A percentile compares a stretch with the other conserved stretches of the same genome.
Evolutionary conservation across 2,113 vertebrate genomes (phyloP).

Genomic region (Notothenia rossii): DNA sequence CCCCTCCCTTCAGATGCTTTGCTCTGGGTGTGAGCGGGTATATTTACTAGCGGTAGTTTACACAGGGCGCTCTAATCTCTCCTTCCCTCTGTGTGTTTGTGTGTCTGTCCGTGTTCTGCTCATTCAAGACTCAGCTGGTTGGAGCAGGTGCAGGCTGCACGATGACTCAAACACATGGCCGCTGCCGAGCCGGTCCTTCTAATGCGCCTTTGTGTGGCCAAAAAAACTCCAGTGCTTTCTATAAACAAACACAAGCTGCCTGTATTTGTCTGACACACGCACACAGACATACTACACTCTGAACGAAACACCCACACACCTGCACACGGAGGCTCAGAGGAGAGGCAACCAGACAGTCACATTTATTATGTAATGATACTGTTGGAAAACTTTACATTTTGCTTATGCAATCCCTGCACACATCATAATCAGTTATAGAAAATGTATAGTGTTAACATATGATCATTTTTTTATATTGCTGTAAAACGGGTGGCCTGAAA

Average conservation of each 20-base stretch:
- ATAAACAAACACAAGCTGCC: slow-evolving; percentile 50
- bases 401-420: slow-evolving; percentile 37
- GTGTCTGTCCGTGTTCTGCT: slow-evolving; percentile 53
- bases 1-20: neutral
- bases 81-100: slow-evolving; percentile 44
- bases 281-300: slow-evolving; percentile 27
- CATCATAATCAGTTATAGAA: neutral
- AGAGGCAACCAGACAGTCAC: slow-evolving; percentile 39
- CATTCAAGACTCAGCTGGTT: slow-evolving; percentile 80
- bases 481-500: neutral
- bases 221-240: slow-evolving; percentile 51
- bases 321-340: slow-evolving; percentile 25
- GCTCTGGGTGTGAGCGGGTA: slow-evolving; percentile 35
- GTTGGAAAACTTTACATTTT: slow-evolving; percentile 43
- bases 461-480: neutral
- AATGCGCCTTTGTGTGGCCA: slow-evolving; percentile 66
- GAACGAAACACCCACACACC: slow-evolving; percentile 35
- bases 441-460: neutral
- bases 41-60: slow-evolving; percentile 70
- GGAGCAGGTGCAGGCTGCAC: slow-evolving; percentile 75
- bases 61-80: slow-evolving; percentile 70
- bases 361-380: slow-evolving; percentile 50
- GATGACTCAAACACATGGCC: slow-evolving; percentile 71
- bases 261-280: slow-evolving; percentile 11
- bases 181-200: slow-evolving; percentile 54